phyloP scores from a whole-genome alignment of 2,888 invertebrate genomes.

The Anodontia alba region DNA sequence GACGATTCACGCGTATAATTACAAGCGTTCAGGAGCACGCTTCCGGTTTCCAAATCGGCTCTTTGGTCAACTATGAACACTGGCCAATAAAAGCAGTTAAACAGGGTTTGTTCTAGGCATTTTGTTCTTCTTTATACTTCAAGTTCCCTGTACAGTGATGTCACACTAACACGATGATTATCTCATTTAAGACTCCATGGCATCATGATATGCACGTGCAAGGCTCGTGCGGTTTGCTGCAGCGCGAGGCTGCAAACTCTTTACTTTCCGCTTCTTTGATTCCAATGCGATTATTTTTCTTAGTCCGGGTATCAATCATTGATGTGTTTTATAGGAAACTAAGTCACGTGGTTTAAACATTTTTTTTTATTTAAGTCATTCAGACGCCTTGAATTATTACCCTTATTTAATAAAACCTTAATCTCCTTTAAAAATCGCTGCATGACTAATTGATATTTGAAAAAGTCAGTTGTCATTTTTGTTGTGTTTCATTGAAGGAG shows the following conservation, averaged over 20 bases:
- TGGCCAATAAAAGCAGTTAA: too few species aligned
- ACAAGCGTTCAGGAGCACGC: too few species aligned
- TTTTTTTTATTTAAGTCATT: not conserved
- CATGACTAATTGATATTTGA: slow-evolving; percentile 11
- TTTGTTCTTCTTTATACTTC: too few species aligned
- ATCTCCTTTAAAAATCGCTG: not conserved
- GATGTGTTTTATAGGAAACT: not conserved
- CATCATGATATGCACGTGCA: not conserved
- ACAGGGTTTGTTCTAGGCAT: too few species aligned
- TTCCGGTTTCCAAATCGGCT: too few species aligned
- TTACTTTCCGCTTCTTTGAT: not conserved
- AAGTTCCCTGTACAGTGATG: too few species aligned
- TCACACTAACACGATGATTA: too few species aligned
- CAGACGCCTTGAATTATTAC: not conserved
- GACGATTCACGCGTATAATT: too few species aligned
- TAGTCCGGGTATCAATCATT: not conserved
- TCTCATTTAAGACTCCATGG: not conserved
- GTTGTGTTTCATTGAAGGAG: not conserved
- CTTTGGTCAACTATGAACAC: too few species aligned
- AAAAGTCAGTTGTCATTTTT: not conserved
- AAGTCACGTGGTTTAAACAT: not conserved
- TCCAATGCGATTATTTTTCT: not conserved
- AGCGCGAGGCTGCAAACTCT: not conserved
- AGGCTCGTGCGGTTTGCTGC: slow-evolving; percentile 7
- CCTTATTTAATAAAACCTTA: not conserved